These are phyloP conservation scores for Pissodes strobi DNA, from an alignment of 1,140 invertebrate species.

Conservation along the genomic window DNA sequence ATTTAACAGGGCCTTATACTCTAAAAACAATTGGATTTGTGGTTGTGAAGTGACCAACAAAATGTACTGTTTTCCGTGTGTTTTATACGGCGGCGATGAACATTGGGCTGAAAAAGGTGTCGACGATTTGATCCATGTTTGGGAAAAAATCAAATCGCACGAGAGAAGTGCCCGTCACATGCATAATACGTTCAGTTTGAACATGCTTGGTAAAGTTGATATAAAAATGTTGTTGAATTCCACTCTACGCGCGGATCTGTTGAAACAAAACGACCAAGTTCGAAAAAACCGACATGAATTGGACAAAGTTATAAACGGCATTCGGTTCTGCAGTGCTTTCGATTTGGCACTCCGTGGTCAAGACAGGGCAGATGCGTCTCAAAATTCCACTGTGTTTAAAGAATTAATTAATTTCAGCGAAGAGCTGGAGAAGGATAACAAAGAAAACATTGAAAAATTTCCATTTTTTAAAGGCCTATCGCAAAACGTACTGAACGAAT, in stretches of 20 bases:
- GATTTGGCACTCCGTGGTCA: conserved; percentile 43
- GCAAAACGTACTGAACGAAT: conserved; percentile 47
- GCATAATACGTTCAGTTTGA: conserved; percentile 28
- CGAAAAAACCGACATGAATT: conserved; percentile 49
- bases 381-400: conserved; percentile 14
- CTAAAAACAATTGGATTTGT: conserved; percentile 38
- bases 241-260: conserved; percentile 7
- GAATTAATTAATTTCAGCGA: conserved; percentile 38
- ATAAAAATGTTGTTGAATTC: conserved; percentile 23
- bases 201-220: conserved; percentile 25
- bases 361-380: conserved; percentile 43
- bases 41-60: conserved; percentile 30
- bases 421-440: conserved; percentile 39
- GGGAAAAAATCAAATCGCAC: conserved; percentile 35
- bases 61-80: conserved; percentile 39
- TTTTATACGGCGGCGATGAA: conserved; percentile 34
- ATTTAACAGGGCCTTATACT: conserved; percentile 31
- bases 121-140: conserved; percentile 32
- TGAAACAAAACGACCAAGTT: conserved; percentile 46
- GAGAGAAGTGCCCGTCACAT: conserved; percentile 23
- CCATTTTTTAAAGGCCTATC: conserved; percentile 46
- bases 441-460: conserved; percentile 35
- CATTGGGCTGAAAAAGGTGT: conserved; percentile 32
- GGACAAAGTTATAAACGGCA: conserved; percentile 49
- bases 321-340: conserved; percentile 49